phyloP scores from a whole-genome alignment of 2,113 vertebrate species.

The Sitta europaea region DNA sequence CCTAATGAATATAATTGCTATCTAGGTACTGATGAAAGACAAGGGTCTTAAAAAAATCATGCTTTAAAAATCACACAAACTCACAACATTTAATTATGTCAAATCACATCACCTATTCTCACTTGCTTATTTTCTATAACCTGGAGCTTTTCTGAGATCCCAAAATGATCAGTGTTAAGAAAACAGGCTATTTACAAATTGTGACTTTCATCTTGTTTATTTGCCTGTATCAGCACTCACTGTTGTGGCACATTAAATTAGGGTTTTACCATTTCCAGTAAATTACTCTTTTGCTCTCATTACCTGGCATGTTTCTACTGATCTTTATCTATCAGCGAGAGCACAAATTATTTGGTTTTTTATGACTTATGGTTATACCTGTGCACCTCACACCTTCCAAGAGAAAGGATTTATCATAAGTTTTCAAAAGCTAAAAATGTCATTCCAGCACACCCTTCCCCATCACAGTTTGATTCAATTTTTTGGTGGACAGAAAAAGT shows the following conservation, averaged over 20 bases:
- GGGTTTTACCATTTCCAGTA: not conserved
- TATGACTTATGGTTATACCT: not conserved
- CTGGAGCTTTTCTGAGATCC: not conserved
- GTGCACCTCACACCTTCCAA: not conserved
- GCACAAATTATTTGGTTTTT: not conserved
- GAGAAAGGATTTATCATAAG: not conserved
- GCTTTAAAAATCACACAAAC: not conserved
- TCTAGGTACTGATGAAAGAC: not conserved
- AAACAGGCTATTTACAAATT: not conserved
- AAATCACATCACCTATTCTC: not conserved
- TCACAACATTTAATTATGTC: not conserved
- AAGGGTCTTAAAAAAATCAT: not conserved
- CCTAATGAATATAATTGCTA: not conserved
- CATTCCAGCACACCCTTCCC: not conserved
- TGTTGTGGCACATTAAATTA: not conserved
- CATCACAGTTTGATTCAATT: not conserved
- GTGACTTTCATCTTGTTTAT: not conserved
- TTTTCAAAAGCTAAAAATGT: not conserved
- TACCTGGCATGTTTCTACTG: not conserved
- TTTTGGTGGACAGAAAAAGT: not conserved
- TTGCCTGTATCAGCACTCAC: not conserved
- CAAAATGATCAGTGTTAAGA: not conserved
- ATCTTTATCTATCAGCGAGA: not conserved
- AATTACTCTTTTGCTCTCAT: not conserved
- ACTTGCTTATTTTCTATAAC: not conserved